These are phyloP conservation scores for Scytalopus superciliaris DNA, from an alignment of 2,113 vertebrate genomes.

Conservation along the genomic window DNA sequence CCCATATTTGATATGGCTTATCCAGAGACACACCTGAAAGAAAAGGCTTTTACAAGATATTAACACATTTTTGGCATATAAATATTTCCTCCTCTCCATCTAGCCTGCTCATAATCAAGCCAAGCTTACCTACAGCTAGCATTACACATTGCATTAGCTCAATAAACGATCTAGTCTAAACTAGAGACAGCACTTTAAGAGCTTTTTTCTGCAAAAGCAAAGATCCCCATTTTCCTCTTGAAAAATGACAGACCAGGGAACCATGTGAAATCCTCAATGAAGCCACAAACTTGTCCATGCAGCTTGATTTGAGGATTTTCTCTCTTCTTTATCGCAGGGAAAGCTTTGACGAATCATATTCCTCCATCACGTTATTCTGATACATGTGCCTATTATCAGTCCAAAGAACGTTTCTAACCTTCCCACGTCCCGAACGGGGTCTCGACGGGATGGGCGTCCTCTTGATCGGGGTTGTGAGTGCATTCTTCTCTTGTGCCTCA, in stretches of 20 bases:
- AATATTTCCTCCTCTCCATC: constrained; percentile 76
- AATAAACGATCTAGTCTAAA: constrained; percentile 70
- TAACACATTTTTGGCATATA: constrained; percentile 84
- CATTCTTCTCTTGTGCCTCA: constrained; percentile 96
- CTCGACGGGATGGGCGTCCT: constrained; percentile 87
- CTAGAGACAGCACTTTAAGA: constrained; percentile 62
- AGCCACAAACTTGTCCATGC: constrained; percentile 89
- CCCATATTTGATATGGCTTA: constrained; percentile 89
- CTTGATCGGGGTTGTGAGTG: constrained; percentile 92
- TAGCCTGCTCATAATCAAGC: constrained; percentile 73
- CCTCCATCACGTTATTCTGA: constrained; percentile 90
- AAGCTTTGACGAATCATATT: constrained; percentile 85
- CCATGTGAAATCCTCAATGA: constrained; percentile 88
- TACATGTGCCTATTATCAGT: constrained; percentile 89
- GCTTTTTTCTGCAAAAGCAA: constrained; percentile 76
- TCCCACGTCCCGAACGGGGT: constrained; percentile 95
- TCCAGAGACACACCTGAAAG: constrained; percentile 92
- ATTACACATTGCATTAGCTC: constrained; percentile 63
- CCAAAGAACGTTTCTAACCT: constrained; percentile 99
- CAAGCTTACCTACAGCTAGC: constrained; percentile 74
- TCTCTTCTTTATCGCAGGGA: constrained; percentile 86
- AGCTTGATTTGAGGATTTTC: constrained; percentile 92
- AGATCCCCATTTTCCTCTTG: constrained; percentile 83
- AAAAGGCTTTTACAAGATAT: constrained; percentile 93
- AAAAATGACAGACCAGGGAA: constrained; percentile 78